Evolutionary conservation across 2,113 vertebrate genomes (phyloP).

Genomic region (Mormoops blainvillei): DNA sequence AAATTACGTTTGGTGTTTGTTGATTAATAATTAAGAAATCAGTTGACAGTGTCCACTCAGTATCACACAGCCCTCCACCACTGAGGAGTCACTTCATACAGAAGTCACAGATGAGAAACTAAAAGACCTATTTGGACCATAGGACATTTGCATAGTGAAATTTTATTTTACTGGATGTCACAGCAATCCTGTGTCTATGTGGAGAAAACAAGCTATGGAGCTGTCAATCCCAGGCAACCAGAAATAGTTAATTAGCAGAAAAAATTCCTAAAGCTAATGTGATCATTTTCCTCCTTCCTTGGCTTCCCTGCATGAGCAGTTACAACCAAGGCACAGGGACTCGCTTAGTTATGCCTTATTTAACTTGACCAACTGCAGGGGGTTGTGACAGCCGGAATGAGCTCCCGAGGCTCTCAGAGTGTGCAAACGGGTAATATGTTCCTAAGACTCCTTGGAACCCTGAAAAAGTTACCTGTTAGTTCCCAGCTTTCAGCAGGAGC

Average conservation of each 20-base stretch:
- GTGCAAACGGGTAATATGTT: neutral
- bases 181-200: neutral
- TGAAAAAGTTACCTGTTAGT: conserved; percentile 38
- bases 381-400: conserved; percentile 34
- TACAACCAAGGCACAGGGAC: neutral
- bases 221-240: conserved; percentile 47
- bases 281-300: neutral
- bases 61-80: neutral
- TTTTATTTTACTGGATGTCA: neutral
- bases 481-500: conserved; percentile 10
- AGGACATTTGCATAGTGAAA: neutral
- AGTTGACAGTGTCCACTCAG: neutral
- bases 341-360: conserved; percentile 62
- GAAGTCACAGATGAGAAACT: neutral
- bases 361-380: conserved; percentile 15
- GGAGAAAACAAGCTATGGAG: conserved; percentile 19
- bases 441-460: neutral
- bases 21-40: neutral
- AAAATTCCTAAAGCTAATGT: conserved; percentile 58
- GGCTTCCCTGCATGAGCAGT: conserved; percentile 49
- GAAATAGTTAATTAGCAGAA: conserved; percentile 68
- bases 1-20: neutral
- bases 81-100: neutral
- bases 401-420: neutral
- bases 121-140: neutral